Evolutionary conservation across 2,797 vertebrate species (phyloP), one percentile per base, ranked within the genome.

Genomic region (Platyrinchus mystaceus): DNA sequence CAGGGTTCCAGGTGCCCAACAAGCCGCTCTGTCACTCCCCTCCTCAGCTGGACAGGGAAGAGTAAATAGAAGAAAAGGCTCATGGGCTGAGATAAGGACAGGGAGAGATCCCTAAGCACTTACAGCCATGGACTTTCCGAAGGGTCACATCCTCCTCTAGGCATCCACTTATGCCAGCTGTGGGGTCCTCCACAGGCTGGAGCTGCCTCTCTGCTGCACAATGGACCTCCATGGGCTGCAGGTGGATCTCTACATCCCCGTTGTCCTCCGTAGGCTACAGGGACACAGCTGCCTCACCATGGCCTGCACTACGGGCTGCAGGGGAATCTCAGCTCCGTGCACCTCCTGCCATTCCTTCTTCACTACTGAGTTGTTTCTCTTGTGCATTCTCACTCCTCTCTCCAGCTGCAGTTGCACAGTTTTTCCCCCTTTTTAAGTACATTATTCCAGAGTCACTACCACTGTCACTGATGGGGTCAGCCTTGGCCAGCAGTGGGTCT

Each of bases 381-480:
- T 3, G 10, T 5, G 10, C 22, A 53, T 53, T 55, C 46, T 53
- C 27, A 21, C 27, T 47, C 15, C 15, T 53, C 46, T 8, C 39
- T 41, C 26, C 52, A 36, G 44, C 52, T 64, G 37, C 30, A 77
- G 18, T 3, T 32, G 44, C 19, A 30, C 14, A n/a, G 9, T 63
- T 34, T 9, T 0, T 1, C 7, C 10, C 3, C 5, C 30, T 50
- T 59, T 26, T 21, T 36, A 46, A 22, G 34, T 14, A 9, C 13
- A 4, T 53, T 21, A 20, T 27, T 34, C 22, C 52, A 64, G 66
- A 46, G n/a, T 18, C 6, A 9, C 16, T 32, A 2, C 30, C 39
- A 47, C 27, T 30, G 39, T 4, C 18, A 4, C 34, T 21, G 18
- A 7, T 36, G 66, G 26, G 34, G 9, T 53, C 22, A 13, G 30